These are phyloP conservation scores for Atethmia centrago DNA, from an alignment of 2,888 invertebrate species.

Conservation along the genomic window DNA sequence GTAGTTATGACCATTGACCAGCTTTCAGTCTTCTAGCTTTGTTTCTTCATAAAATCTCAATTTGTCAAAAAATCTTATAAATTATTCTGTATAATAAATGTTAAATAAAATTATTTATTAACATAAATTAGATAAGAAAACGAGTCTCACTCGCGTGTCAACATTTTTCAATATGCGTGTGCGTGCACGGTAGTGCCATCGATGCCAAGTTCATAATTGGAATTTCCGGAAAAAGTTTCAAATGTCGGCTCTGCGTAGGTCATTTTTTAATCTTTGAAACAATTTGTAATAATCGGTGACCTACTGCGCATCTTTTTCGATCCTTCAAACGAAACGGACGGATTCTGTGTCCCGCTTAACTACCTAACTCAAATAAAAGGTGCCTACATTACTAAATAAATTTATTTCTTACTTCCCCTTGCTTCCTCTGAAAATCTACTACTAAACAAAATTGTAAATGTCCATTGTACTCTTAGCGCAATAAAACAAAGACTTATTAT, in stretches of 20 bases:
- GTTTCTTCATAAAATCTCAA: slow-evolving; percentile 75
- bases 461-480: slow-evolving; percentile 79
- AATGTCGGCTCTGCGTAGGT: background rate
- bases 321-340: slow-evolving; percentile 56
- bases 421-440: slow-evolving; percentile 32
- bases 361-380: slow-evolving; percentile 45
- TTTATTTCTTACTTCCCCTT: slow-evolving; percentile 38
- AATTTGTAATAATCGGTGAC: background rate
- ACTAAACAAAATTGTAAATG: slow-evolving; percentile 66
- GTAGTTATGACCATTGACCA: slow-evolving; percentile 72
- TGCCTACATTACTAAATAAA: slow-evolving; percentile 60
- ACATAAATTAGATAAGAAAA: slow-evolving; percentile 28
- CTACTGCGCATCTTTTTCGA: background rate
- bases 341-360: slow-evolving; percentile 53
- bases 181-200: background rate
- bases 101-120: slow-evolving; percentile 38
- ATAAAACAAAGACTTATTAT: slow-evolving; percentile 60
- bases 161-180: background rate
- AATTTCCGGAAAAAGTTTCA: background rate
- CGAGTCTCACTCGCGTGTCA: slow-evolving; percentile 49
- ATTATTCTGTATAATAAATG: slow-evolving; percentile 46
- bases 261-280: background rate
- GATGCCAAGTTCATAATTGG: slow-evolving; percentile 6
- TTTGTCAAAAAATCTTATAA: slow-evolving; percentile 72
- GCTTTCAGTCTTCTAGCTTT: slow-evolving; percentile 80